These are phyloP conservation scores for Andrena praecox DNA, from an alignment of 2,888 invertebrate genomes.

Conservation along the genomic window DNA sequence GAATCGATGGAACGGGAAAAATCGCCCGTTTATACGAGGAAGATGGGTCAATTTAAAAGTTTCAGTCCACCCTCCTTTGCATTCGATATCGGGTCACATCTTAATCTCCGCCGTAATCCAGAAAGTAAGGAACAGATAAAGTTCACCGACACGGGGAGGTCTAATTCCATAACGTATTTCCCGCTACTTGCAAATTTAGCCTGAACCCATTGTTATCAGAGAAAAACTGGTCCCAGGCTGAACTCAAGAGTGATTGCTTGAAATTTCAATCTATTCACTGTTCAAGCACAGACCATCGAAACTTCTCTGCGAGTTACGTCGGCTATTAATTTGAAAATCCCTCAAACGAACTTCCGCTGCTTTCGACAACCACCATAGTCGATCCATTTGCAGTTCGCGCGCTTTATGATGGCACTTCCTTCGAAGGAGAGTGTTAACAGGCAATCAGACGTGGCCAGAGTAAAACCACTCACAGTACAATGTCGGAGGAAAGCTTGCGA, in stretches of 20 bases:
- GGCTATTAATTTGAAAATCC: not conserved
- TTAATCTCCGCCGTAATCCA: slow-evolving; percentile 21
- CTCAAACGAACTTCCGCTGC: not conserved
- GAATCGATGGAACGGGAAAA: not conserved
- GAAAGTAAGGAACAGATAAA: not conserved
- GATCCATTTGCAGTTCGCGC: not conserved
- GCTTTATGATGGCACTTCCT: not conserved
- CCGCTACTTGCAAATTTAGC: slow-evolving; percentile 11
- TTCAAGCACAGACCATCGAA: not conserved
- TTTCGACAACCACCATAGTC: not conserved
- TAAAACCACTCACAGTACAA: not conserved
- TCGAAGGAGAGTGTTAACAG: not conserved
- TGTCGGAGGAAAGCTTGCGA: not conserved
- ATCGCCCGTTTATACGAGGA: not conserved
- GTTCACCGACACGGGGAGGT: slow-evolving; percentile 6
- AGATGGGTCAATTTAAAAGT: not conserved
- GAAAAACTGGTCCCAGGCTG: not conserved
- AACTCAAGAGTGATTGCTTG: not conserved
- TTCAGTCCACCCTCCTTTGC: not conserved
- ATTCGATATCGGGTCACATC: not conserved
- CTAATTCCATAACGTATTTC: not conserved
- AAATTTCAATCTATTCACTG: slow-evolving; percentile 1
- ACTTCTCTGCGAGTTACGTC: no score
- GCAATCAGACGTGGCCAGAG: not conserved
- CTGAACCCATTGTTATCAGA: slow-evolving; percentile 13